Base-by-base conservation (phyloP, 2,888 invertebrate genomes). In the Cremastobaeus sp. region DNA sequence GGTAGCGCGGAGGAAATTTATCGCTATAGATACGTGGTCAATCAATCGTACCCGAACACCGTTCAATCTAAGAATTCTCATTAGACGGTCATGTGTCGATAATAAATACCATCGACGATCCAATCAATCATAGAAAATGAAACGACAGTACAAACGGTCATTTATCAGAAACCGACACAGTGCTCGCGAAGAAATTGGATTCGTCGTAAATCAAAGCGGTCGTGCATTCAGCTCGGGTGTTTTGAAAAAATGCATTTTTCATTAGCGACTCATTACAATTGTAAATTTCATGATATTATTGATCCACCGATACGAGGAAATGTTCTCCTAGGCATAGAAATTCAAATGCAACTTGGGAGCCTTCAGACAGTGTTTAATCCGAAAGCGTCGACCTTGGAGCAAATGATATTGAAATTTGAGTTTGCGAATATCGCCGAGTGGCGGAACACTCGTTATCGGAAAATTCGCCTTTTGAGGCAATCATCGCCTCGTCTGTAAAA, bases 301-400 rank as follows among this genome's bases (percentile, higher is more conserved):
- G 65, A 47, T 21, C 55, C 65, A 65, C 55, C 32, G 39, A 65
- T 55, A 47, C 47, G 65, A 55, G 65, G 55, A 47, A 65, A 65
- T 65, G 47, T 55, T 65, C 55, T n/a, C n/a, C n/a, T n/a, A n/a
- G n/a, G n/a, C n/a, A n/a, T n/a, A n/a, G n/a, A n/a, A n/a, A n/a
- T n/a, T n/a, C n/a, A n/a, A n/a, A n/a, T n/a, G n/a, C n/a, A n/a
- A n/a, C n/a, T n/a, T n/a, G n/a, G n/a, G n/a, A n/a, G n/a, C n/a
- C n/a, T n/a, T n/a, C n/a, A n/a, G n/a, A n/a, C n/a, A n/a, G n/a
- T n/a, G n/a, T n/a, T n/a, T n/a, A n/a, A n/a, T n/a, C n/a, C n/a
- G n/a, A n/a, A n/a, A n/a, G n/a, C n/a, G n/a, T n/a, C n/a, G n/a
- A n/a, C n/a, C n/a, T n/a, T n/a, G n/a, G n/a, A n/a, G n/a, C n/a